A percentile compares a stretch with the other conserved stretches of the same genome.
These are phyloP conservation scores for Oscarella lobularis DNA, from an alignment of 37 sponge, comb jelly and placozoan species.

Conservation along the genomic window DNA sequence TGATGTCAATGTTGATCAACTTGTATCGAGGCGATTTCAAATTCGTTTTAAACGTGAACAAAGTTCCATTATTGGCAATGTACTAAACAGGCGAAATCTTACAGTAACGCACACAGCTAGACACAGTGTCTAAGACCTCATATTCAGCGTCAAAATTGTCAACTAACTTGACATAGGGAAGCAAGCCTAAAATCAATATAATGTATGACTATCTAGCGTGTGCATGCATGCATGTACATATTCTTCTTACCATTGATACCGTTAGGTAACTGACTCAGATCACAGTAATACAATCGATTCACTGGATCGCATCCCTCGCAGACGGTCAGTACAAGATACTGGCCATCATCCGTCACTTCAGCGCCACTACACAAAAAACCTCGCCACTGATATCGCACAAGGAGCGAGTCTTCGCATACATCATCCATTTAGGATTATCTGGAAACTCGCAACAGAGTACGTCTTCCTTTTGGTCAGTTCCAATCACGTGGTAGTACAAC, in stretches of 20 bases:
- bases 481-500: slow-evolving; percentile 75
- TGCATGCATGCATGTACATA: neutral
- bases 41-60: slow-evolving; percentile 70
- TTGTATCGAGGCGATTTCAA: slow-evolving; percentile 54
- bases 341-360: slow-evolving; percentile 71
- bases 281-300: slow-evolving; percentile 65
- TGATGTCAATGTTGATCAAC: slow-evolving; percentile 63
- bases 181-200: slow-evolving; percentile 32
- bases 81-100: slow-evolving; percentile 45
- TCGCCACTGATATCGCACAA: neutral
- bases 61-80: slow-evolving; percentile 55
- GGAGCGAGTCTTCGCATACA: slow-evolving; percentile 19
- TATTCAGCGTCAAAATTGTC: slow-evolving; percentile 86
- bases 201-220: neutral
- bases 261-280: slow-evolving; percentile 25
- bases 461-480: slow-evolving; percentile 59
- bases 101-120: neutral
- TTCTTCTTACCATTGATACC: slow-evolving; percentile 12
- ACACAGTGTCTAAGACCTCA: slow-evolving; percentile 31
- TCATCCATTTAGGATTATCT: slow-evolving; percentile 77
- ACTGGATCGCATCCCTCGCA: slow-evolving; percentile 61
- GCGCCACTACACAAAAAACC: slow-evolving; percentile 15
- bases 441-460: slow-evolving; percentile 65
- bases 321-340: slow-evolving; percentile 48
- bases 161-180: slow-evolving; percentile 45